Evolutionary conservation across 2,888 invertebrate species (phyloP).

Genomic region (Thera obeliscata): DNA sequence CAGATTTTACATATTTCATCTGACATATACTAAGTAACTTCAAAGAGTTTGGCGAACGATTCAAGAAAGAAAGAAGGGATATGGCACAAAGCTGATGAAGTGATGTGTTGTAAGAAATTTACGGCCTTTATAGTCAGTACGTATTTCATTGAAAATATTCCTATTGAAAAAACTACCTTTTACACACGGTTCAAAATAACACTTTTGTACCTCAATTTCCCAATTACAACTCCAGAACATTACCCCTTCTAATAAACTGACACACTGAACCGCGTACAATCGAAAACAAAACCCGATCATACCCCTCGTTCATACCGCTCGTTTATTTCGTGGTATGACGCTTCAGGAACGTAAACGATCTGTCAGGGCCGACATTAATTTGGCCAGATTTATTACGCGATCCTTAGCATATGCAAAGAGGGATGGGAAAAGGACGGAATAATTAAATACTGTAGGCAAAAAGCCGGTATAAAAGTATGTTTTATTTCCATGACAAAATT

Average conservation of each 20-base stretch:
- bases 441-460: slow-evolving; percentile 9
- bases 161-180: not conserved
- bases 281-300: slow-evolving; percentile 48
- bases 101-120: too few species aligned
- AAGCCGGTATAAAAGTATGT: not conserved
- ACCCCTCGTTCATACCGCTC: slow-evolving; percentile 43
- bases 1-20: too few species aligned
- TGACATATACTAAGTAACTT: too few species aligned
- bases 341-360: slow-evolving; percentile 76
- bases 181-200: not conserved
- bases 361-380: slow-evolving; percentile 79
- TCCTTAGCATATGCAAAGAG: slow-evolving; percentile 56
- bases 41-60: too few species aligned
- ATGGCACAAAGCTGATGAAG: too few species aligned
- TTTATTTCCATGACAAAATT: too few species aligned
- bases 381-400: slow-evolving; percentile 76
- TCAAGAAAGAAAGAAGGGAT: too few species aligned
- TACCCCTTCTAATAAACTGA: slow-evolving; percentile 15
- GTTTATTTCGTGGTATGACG: slow-evolving; percentile 72
- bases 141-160: too few species aligned
- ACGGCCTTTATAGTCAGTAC: too few species aligned
- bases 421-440: slow-evolving; percentile 26
- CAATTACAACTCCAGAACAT: not conserved
- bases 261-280: slow-evolving; percentile 25
- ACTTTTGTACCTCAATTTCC: not conserved